Evolutionary conservation across 2,797 vertebrate genomes (phyloP).

Genomic region (Pseudopleuronectes americanus): DNA sequence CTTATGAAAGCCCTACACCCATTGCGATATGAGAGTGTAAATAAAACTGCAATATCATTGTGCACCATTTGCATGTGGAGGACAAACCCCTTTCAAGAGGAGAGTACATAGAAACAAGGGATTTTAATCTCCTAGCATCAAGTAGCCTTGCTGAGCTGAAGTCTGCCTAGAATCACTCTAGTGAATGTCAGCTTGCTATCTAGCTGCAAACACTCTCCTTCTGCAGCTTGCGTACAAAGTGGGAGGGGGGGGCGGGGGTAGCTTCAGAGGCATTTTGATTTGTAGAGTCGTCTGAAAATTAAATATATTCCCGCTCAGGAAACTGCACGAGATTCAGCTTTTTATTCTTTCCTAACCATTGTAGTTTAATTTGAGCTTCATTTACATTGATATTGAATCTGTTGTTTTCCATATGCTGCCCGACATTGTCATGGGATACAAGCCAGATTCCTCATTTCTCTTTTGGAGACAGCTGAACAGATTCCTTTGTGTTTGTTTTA

Average conservation of each 20-base stretch:
- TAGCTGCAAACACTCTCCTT: conserved; percentile 31
- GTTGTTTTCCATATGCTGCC: conserved; percentile 74
- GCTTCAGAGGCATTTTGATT: conserved; percentile 45
- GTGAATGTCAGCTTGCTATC: conserved; percentile 49
- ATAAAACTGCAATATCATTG: conserved; percentile 54
- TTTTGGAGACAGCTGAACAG: conserved; percentile 68
- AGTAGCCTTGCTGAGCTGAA: conserved; percentile 51
- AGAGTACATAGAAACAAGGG: conserved; percentile 52
- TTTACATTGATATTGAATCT: conserved; percentile 83
- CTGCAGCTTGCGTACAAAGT: conserved; percentile 35
- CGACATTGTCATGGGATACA: conserved; percentile 75
- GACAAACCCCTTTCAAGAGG: conserved; percentile 49
- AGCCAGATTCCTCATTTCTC: conserved; percentile 59
- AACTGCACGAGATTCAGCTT: conserved; percentile 23
- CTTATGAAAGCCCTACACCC: conserved; percentile 37
- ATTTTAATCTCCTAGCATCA: conserved; percentile 59
- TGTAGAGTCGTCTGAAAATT: conserved; percentile 44
- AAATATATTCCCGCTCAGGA: conserved; percentile 47
- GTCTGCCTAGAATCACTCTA: conserved; percentile 26
- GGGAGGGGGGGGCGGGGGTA: neutral
- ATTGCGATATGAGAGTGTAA: conserved; percentile 37
- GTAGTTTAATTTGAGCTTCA: conserved; percentile 70
- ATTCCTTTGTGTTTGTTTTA: conserved; percentile 70
- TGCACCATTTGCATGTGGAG: conserved; percentile 48
- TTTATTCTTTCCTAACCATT: conserved; percentile 18